These are phyloP conservation scores for Podarcis siculus DNA, from an alignment of 2,797 vertebrate genomes.

Conservation along the genomic window DNA sequence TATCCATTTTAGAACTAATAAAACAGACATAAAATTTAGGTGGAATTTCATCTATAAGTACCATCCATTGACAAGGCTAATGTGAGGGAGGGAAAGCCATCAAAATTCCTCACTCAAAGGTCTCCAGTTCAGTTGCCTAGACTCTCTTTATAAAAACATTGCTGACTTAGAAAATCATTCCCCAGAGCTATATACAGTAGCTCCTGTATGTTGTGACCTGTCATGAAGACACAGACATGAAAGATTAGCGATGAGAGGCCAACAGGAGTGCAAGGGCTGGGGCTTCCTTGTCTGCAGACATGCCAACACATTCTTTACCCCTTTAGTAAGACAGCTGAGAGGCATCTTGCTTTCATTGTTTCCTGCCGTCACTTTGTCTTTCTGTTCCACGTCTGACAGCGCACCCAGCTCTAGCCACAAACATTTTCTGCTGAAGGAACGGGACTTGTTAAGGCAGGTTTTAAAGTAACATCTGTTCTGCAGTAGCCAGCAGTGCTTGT, in stretches of 20 bases:
- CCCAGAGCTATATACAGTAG: background rate
- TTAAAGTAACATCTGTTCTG: background rate
- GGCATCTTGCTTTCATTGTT: constrained; percentile 36
- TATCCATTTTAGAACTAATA: constrained; percentile 16
- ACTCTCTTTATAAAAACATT: constrained; percentile 1
- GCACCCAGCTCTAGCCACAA: background rate
- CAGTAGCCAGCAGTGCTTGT: background rate
- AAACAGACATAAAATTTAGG: constrained; percentile 5
- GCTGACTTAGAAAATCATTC: constrained; percentile 27
- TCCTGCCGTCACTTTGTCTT: constrained; percentile 13
- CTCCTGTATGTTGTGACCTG: constrained; percentile 44
- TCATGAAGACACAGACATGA: constrained; percentile 33
- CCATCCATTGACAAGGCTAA: constrained; percentile 5
- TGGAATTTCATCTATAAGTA: background rate
- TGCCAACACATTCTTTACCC: background rate
- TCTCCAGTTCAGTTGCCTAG: background rate
- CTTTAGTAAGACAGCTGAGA: constrained; percentile 35
- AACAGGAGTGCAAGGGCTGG: background rate
- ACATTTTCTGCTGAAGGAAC: background rate
- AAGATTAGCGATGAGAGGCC: constrained; percentile 22
- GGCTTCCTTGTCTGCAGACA: constrained; percentile 1
- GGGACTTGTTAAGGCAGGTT: constrained; percentile 12
- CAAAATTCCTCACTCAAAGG: background rate
- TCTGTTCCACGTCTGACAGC: background rate
- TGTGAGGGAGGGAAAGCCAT: background rate